phyloP scores from a whole-genome alignment of 2,113 vertebrate species.

The Sapajus apella region DNA sequence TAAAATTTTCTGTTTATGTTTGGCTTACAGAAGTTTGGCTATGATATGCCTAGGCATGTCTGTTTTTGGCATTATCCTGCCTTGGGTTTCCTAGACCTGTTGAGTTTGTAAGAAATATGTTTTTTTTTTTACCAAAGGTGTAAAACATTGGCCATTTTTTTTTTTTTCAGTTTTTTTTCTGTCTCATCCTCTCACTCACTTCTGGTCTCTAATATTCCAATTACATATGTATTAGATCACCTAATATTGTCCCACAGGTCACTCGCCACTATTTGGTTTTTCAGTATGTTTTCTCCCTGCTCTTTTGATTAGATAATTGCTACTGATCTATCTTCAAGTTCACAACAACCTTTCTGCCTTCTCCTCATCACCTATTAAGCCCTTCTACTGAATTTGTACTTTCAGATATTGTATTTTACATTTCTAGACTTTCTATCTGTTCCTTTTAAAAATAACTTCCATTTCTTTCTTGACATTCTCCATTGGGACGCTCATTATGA shows the following conservation, averaged over 20 bases:
- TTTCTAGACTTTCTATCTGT: not conserved
- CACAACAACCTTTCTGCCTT: not conserved
- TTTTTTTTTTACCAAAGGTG: not conserved
- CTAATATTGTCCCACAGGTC: not conserved
- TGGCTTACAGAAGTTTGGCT: slow-evolving; percentile 19
- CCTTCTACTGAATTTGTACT: not conserved
- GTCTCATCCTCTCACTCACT: not conserved
- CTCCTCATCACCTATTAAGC: not conserved
- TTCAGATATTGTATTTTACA: not conserved
- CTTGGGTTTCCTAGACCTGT: slow-evolving; percentile 8
- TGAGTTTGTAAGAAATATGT: not conserved
- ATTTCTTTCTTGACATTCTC: not conserved
- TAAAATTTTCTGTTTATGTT: slow-evolving; percentile 4
- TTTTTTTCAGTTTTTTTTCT: not conserved
- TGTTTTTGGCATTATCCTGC: not conserved
- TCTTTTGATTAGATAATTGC: not conserved
- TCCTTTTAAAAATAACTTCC: not conserved
- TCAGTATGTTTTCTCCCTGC: not conserved
- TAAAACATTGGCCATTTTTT: not conserved
- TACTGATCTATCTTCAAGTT: slow-evolving; percentile 16
- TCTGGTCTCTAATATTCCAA: not conserved
- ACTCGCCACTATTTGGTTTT: not conserved
- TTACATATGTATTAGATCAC: not conserved
- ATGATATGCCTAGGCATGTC: not conserved
- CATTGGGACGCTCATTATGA: not conserved